Evolutionary conservation across 30 jellyfish, hydroid and myxozoan genomes (phyloP), one percentile per base, ranked within the genome.

Genomic region (Chironex yamaguchii): DNA sequence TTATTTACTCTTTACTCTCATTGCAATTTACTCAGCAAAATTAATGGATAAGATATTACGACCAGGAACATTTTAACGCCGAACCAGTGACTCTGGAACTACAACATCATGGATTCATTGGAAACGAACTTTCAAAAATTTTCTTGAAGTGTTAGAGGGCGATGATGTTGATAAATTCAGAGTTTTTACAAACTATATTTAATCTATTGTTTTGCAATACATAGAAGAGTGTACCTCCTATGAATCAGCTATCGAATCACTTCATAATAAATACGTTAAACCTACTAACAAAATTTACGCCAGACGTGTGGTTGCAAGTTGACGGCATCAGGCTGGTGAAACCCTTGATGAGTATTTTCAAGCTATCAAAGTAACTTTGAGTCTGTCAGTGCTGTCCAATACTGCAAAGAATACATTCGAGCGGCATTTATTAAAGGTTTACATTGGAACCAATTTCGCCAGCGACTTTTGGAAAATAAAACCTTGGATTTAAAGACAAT

Each of bases 371-470:
- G 24, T 29, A 80, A 89, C 70, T 79, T 89, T 70, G 32, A 35
- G 23, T 20, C 92, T 49, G 88, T 77, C 17, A 64, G 58, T 3
- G 97, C 97, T 34, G 79, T 27, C 28, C 34, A 80, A 21, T 66
- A 89, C 81, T 28, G 85, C 2, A 76, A 79, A 26, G 97, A 67
- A 29, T 35, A 9, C 31, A 65, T 89, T 17, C 27, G 97, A 33
- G 97, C 79, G 63, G 80, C 97, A 28, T 89, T 89, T 29, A 89
- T 89, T 3, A 79, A 36, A 28, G 97, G 97, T 20, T 54, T 79
- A 11, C 63, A 26, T 3, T 89, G 93, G n/a, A 54, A 52, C n/a
- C 52, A 25, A 12, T 49, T 89, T 33, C 84, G 94, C 3, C 97
- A 89, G 82, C 25, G 93, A 6, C 63, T 89, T 17, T 86, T 80